Evolutionary conservation across 2,888 invertebrate genomes (phyloP), one percentile per base, ranked within the genome.

Genomic region (Polietes domitor): DNA sequence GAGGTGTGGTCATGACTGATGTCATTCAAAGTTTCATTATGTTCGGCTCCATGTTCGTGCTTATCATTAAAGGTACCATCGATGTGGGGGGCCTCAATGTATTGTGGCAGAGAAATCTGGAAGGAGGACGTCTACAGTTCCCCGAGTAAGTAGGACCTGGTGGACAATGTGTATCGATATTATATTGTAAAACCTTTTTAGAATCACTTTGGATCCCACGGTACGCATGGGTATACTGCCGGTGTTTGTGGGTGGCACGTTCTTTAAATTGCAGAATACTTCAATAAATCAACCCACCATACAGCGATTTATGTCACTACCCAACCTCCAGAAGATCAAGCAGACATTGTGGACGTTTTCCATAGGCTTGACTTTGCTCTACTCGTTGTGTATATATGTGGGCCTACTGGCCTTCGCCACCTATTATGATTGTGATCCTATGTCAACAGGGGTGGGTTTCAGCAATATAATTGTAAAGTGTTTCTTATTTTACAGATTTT

Each of bases 281-380:
- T 94, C 95, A 0, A 95, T 96, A 15, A 97, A 96, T 91, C 97
- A 98, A 90, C 95, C 95, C 6, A 96, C 97, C 94, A 94, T 97
- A 2, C 98, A 98, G 89, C 93, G 97, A 80, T 97, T 97, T 87
- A 93, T 97, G 83, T 94, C 97, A 0, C 91, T 97, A 63, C 96
- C 96, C 0, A 94, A 93, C 0, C 88, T 97, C 12, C 93, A 93
- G 80, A 94, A 94, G 28, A 96, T 96, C 6, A 94, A 94, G 91
- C 94, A 95, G 90, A 94, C 96, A 4, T 93, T 96, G 7, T 93
- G 94, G 90, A 89, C 94, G 28, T 96, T 96, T 87, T 94, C 94
- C 77, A 90, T 95, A 70, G 96, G 96, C 0, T 93, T 95, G 87
- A 92, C 94, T 2, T 85, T 93, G 9, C 91, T 96, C 0, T 93